Conservation (phyloP, 2,113 vertebrate species). For the Cichladusa arquata region DNA sequence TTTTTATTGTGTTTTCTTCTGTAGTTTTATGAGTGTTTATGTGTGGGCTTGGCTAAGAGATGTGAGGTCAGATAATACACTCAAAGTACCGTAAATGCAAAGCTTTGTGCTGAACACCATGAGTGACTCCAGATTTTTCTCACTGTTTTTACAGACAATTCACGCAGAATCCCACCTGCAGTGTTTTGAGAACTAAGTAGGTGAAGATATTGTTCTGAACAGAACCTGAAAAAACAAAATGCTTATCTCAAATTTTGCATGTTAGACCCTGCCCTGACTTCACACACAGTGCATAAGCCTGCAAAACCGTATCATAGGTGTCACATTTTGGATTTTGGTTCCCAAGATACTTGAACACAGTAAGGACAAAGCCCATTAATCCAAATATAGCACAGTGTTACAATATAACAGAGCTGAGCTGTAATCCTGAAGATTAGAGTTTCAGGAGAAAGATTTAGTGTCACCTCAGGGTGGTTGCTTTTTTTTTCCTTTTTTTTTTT, state of each 20-base stretch:
- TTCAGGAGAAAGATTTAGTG: conserved; percentile 37
- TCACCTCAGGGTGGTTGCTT: not conserved
- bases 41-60: not conserved
- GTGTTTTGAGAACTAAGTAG: not conserved
- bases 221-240: not conserved
- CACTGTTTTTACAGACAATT: not conserved
- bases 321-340: not conserved
- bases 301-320: not conserved
- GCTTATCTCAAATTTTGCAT: not conserved
- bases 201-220: not conserved
- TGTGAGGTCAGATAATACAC: not conserved
- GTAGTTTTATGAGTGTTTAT: not conserved
- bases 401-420: not conserved
- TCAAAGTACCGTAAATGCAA: not conserved
- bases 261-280: not conserved
- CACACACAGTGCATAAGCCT: not conserved
- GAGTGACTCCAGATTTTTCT: not conserved
- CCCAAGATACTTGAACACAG: not conserved
- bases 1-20: conserved; percentile 16
- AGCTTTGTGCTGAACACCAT: not conserved
- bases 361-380: not conserved
- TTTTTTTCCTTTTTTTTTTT: not conserved
- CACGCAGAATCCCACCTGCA: not conserved
- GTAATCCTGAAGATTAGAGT: conserved; percentile 25
- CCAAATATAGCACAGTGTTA: not conserved